Evolutionary conservation across 2,797 vertebrate species (phyloP).

Genomic region (Natrix natrix): DNA sequence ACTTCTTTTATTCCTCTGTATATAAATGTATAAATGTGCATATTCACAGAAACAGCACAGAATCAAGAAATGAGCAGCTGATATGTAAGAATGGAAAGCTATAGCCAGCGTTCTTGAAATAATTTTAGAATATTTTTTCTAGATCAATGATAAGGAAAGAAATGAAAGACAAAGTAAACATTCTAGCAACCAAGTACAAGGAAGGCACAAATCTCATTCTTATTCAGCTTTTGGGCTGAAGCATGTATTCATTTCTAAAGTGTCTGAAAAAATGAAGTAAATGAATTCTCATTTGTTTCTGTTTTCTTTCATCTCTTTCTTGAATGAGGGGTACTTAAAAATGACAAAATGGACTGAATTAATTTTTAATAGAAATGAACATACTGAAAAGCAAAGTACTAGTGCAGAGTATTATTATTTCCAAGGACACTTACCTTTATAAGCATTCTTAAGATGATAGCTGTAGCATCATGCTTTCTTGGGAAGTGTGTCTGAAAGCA

Average conservation of each 20-base stretch:
- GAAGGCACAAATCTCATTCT: neutral
- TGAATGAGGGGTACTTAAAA: neutral
- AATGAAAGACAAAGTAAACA: neutral
- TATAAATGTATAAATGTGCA: neutral
- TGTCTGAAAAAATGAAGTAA: neutral
- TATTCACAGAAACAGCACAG: neutral
- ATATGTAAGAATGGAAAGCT: neutral
- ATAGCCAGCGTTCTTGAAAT: neutral
- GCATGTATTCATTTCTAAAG: neutral
- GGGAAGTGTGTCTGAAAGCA: neutral
- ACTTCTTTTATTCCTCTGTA: neutral
- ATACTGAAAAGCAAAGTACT: neutral
- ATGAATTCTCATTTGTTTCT: neutral
- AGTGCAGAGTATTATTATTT: neutral
- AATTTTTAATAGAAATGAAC: neutral
- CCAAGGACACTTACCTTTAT: neutral
- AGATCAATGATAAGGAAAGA: neutral
- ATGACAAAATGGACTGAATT: neutral
- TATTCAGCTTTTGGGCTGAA: neutral
- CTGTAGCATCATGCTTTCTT: neutral
- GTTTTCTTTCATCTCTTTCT: neutral
- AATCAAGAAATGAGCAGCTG: neutral
- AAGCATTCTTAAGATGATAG: neutral
- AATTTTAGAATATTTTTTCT: neutral
- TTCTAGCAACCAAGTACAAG: neutral